These are phyloP conservation scores for Pontoporia blainvillei DNA, from an alignment of 2,113 vertebrate genomes.

Conservation along the genomic window DNA sequence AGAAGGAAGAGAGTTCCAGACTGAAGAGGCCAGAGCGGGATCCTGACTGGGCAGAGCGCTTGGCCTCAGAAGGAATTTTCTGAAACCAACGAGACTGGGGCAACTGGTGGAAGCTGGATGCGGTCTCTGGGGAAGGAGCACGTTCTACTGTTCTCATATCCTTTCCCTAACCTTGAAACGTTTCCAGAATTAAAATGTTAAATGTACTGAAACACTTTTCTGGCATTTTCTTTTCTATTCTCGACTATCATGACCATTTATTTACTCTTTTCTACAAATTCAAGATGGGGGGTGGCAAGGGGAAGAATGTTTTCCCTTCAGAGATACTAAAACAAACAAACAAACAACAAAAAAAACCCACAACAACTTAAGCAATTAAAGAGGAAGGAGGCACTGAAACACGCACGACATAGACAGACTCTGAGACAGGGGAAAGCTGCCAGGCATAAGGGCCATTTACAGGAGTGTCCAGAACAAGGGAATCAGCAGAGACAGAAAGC, in stretches of 20 bases:
- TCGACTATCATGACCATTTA: neutral
- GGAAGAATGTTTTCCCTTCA: neutral
- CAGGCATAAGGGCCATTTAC: fast-evolving
- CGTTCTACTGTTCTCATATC: neutral
- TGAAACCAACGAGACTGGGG: fast-evolving
- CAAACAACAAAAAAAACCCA: too few relatives aligned
- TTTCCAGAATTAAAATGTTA: neutral
- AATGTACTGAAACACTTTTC: neutral
- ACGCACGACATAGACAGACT: fast-evolving
- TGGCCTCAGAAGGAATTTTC: neutral
- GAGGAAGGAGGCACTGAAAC: neutral
- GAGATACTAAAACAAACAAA: neutral
- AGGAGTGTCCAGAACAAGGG: neutral
- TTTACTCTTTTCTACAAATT: neutral
- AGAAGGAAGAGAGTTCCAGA: neutral
- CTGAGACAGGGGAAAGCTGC: too few relatives aligned
- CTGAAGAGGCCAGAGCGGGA: fast-evolving
- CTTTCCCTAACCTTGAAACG: neutral
- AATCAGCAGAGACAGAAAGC: neutral
- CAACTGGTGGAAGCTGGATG: fast-evolving
- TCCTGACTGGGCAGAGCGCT: fast-evolving
- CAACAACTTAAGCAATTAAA: neutral
- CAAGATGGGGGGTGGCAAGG: neutral
- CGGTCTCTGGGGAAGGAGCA: neutral
- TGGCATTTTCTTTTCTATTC: neutral